Evolutionary conservation across 1,140 invertebrate species (phyloP).

Genomic region (Conopomorpha cramerella): DNA sequence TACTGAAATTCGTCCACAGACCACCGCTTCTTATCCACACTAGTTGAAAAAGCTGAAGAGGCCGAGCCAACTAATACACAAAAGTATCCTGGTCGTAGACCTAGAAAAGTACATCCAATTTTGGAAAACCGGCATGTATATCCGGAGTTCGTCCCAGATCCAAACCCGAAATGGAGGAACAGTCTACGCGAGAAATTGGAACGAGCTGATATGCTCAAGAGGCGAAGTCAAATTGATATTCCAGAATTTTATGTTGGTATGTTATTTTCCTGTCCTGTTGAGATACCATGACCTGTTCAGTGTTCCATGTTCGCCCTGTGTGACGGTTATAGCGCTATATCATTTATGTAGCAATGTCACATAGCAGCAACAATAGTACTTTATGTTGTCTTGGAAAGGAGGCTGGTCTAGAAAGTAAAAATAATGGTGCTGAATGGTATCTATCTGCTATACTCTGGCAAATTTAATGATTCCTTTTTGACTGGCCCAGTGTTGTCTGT

Average conservation of each 20-base stretch:
- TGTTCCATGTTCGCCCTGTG: neutral
- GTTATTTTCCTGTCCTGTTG: constrained; percentile 16
- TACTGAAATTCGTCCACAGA: constrained; percentile 12
- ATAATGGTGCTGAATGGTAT: neutral
- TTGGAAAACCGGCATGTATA: constrained; percentile 77
- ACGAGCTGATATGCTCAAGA: constrained; percentile 88
- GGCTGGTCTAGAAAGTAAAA: neutral
- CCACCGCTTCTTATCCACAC: constrained; percentile 21
- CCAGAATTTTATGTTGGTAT: constrained; percentile 97
- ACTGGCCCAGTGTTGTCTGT: too few species aligned
- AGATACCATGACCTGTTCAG: neutral
- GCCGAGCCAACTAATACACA: constrained; percentile 1
- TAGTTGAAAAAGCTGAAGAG: constrained; percentile 29
- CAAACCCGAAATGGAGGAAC: constrained; percentile 79
- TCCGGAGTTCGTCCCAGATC: constrained; percentile 94
- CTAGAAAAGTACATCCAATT: constrained; percentile 16
- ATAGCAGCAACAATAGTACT: too few species aligned
- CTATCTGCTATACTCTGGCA: neutral
- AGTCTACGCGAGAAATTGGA: constrained; percentile 85
- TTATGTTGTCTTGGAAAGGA: too few species aligned
- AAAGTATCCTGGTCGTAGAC: constrained; percentile 12
- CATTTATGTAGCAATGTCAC: too few species aligned
- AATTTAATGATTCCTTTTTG: too few species aligned
- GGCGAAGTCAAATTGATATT: constrained; percentile 82
- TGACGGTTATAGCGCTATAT: neutral